Percentiles rank a stretch among this genome's conserved stretches.
Conservation (phyloP, 2,797 vertebrate species). For the Periophthalmus magnuspinnatus region DNA sequence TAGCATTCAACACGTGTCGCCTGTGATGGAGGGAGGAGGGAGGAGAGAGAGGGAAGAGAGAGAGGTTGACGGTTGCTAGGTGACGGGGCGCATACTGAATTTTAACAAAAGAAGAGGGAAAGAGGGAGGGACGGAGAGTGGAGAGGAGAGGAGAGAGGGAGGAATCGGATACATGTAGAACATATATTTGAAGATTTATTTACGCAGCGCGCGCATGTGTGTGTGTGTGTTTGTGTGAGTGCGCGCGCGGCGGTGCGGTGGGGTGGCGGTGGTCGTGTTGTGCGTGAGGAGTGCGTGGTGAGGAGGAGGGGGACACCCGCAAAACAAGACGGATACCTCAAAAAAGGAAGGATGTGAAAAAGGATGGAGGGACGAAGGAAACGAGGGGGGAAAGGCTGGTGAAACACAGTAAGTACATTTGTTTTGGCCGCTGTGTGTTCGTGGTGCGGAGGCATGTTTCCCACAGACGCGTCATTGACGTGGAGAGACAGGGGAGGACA, state of each 20-base stretch:
- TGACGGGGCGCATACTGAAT: conserved; percentile 87
- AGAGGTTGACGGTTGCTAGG: conserved; percentile 86
- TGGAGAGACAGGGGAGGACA: conserved; percentile 64
- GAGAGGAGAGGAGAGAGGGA: conserved; percentile 67
- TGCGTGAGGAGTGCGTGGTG: conserved; percentile 37
- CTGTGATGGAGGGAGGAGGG: conserved; percentile 75
- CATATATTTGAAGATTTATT: conserved; percentile 73
- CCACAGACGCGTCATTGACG: conserved; percentile 67
- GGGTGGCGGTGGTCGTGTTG: conserved; percentile 33
- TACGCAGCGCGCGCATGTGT: conserved; percentile 53
- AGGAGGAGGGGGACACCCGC: conserved; percentile 70
- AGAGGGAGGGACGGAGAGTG: conserved; percentile 69
- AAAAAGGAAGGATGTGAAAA: conserved; percentile 81
- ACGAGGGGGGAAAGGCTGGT: conserved; percentile 82
- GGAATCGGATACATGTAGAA: conserved; percentile 84
- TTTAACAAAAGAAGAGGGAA: conserved; percentile 86
- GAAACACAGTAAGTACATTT: conserved; percentile 83
- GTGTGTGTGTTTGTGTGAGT: conserved; percentile 22
- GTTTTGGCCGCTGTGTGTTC: conserved; percentile 62
- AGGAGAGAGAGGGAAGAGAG: conserved; percentile 67
- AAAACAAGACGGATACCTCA: conserved; percentile 83
- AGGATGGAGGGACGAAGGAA: conserved; percentile 82
- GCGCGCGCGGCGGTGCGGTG: conserved; percentile 23
- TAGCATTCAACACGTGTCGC: conserved; percentile 90
- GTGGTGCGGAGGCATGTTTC: conserved; percentile 60